Evolutionary conservation across 1,140 invertebrate species (phyloP), one percentile per base, ranked within the genome.

Genomic region (Drosophila hydei): DNA sequence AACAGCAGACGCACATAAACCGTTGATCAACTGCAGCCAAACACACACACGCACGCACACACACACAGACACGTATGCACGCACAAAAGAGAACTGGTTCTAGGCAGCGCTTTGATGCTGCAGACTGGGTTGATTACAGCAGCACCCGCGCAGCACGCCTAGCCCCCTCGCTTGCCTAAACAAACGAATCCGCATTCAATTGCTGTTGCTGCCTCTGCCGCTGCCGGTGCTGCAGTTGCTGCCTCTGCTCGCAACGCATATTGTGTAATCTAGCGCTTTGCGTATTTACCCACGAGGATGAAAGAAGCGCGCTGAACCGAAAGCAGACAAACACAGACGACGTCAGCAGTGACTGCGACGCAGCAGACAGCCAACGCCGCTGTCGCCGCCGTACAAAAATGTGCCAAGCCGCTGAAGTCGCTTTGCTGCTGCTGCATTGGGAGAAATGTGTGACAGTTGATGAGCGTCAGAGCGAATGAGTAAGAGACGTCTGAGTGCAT

Each of bases 361-460:
- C 65, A 64, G 58, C 74, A 33, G 52, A 43, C 61, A 77, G 76
- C 62, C 75, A 56, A 14, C 30, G 61, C 40, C 27, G 45, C 68
- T n/a, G n/a, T n/a, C 50, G 61, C 58, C 33, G 23, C 42, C 47
- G 21, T 14, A 48, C 14, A 88, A 74, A 87, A 88, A 88, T 88
- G 84, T 88, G 83, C 83, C 83, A 88, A 88, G 83, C 76, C 45
- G 65, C 40, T 52, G 64, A 52, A 27, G 42, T 23, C 19, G 62
- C 42, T 74, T 70, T 73, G 71, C 40, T 67, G 63, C 70, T 40
- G 74, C 58, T 77, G 74, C 60, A 77, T 42, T 50, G 75, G 79
- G 73, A 84, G 84, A 89, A 89, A 89, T 89, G 84, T 89, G 84
- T 89, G 84, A 89, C 84, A 89, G 85, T 89, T 89, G 79, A 89